These are phyloP conservation scores for Phenganax marumi DNA, from an alignment of 92 coral and sea anemone species.

Conservation along the genomic window DNA sequence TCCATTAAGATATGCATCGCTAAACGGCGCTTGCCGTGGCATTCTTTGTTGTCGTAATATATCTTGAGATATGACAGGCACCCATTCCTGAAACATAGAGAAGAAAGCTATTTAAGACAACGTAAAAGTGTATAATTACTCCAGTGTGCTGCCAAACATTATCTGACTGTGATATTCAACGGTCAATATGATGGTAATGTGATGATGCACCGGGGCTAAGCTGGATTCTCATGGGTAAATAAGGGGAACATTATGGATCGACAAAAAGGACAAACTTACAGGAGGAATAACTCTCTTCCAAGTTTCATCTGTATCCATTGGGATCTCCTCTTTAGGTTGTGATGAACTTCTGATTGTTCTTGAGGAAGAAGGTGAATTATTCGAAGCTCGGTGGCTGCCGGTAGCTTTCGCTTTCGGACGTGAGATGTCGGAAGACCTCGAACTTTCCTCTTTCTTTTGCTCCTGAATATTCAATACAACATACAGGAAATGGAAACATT, in stretches of 20 bases:
- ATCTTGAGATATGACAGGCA: conserved; percentile 89
- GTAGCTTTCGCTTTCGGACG: background rate
- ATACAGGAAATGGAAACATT: too few relatives aligned
- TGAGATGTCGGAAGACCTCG: background rate
- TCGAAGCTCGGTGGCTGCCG: background rate
- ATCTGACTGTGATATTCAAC: background rate
- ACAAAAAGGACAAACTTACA: conserved; percentile 42
- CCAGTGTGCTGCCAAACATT: background rate
- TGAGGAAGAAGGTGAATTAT: conserved; percentile 8
- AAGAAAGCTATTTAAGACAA: background rate
- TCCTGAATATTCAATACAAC: conserved; percentile 14
- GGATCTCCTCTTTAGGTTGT: conserved; percentile 34
- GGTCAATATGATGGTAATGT: too few relatives aligned
- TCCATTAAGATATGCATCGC: conserved; percentile 95
- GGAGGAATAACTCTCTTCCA: conserved; percentile 92
- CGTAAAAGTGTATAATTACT: background rate
- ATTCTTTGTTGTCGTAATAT: conserved; percentile 80
- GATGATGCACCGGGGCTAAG: too few relatives aligned
- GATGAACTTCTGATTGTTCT: background rate
- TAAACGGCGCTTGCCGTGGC: conserved; percentile 88
- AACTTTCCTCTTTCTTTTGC: background rate
- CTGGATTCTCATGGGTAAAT: too few relatives aligned
- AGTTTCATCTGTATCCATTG: conserved; percentile 56
- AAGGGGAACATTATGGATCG: background rate
- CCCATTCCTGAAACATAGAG: conserved; percentile 76